These are phyloP conservation scores for Leucopternis melanops DNA, from an alignment of 2,113 vertebrate genomes.

Conservation along the genomic window DNA sequence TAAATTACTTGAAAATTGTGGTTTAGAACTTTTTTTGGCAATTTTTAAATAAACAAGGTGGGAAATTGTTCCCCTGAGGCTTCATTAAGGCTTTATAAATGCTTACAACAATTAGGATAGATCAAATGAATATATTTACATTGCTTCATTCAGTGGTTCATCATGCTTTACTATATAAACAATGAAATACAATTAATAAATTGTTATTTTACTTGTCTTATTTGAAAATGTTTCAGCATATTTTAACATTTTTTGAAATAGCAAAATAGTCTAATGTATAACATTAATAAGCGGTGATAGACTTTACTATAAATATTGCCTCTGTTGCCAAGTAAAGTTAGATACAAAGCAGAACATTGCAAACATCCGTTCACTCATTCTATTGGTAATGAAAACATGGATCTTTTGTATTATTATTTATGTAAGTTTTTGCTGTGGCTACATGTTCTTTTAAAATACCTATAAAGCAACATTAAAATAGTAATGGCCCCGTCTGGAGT, in stretches of 20 bases:
- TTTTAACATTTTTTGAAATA: constrained; percentile 71
- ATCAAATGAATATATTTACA: constrained; percentile 64
- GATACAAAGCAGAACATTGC: constrained; percentile 57
- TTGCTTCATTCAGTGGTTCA: constrained; percentile 58
- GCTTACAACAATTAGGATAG: constrained; percentile 45
- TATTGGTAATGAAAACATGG: constrained; percentile 28
- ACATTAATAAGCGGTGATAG: constrained; percentile 80
- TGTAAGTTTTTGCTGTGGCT: background rate
- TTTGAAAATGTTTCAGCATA: constrained; percentile 68
- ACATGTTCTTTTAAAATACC: constrained; percentile 6
- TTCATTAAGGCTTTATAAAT: constrained; percentile 47
- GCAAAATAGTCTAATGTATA: constrained; percentile 74
- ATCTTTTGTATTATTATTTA: constrained; percentile 54
- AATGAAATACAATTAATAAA: constrained; percentile 71
- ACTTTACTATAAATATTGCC: constrained; percentile 78
- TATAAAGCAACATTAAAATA: background rate
- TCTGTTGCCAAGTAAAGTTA: constrained; percentile 76
- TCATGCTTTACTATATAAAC: constrained; percentile 52
- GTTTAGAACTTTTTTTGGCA: background rate
- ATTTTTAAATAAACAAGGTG: constrained; percentile 40
- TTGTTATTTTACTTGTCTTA: constrained; percentile 60
- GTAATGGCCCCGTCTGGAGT: background rate
- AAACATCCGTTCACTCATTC: constrained; percentile 57
- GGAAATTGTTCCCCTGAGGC: constrained; percentile 3
- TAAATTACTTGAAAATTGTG: constrained; percentile 22